Conservation (phyloP, 2,888 invertebrate genomes). For the Coecobrya sp. region DNA sequence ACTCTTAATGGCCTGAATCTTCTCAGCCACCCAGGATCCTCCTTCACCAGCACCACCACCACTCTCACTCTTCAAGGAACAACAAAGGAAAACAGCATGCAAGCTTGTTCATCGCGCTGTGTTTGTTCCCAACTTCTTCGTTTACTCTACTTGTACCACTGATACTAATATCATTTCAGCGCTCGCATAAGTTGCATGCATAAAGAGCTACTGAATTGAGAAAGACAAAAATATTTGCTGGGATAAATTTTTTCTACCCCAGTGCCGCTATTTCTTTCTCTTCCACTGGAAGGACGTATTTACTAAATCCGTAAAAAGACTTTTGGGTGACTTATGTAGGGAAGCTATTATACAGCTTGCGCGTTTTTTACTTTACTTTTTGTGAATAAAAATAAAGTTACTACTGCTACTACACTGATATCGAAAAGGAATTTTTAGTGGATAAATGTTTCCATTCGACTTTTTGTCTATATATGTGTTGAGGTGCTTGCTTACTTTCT, state of each 20-base stretch:
- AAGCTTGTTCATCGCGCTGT: not conserved
- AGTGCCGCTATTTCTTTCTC: slow-evolving; percentile 19
- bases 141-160: slow-evolving; percentile 25
- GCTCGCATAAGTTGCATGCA: slow-evolving; percentile 49
- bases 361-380: slow-evolving; percentile 39
- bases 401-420: not conserved
- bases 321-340: slow-evolving; percentile 54
- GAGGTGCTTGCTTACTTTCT: slow-evolving; percentile 10
- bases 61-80: slow-evolving; percentile 35
- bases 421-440: slow-evolving; percentile 47
- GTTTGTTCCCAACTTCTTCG: slow-evolving; percentile 8
- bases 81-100: slow-evolving; percentile 69
- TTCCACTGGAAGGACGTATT: slow-evolving; percentile 38
- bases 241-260: slow-evolving; percentile 62
- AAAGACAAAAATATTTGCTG: slow-evolving; percentile 62
- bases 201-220: slow-evolving; percentile 61
- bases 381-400: not conserved
- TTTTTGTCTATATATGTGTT: slow-evolving; percentile 19
- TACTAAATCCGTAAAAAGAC: slow-evolving; percentile 59
- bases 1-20: not conserved
- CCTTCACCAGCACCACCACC: slow-evolving; percentile 2
- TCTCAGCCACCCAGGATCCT: not conserved
- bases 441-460: slow-evolving; percentile 43
- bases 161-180: slow-evolving; percentile 66
- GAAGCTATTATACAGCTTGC: slow-evolving; percentile 37